Evolutionary conservation across 2,113 vertebrate species (phyloP).

Genomic region (Xiphorhynchus elegans): DNA sequence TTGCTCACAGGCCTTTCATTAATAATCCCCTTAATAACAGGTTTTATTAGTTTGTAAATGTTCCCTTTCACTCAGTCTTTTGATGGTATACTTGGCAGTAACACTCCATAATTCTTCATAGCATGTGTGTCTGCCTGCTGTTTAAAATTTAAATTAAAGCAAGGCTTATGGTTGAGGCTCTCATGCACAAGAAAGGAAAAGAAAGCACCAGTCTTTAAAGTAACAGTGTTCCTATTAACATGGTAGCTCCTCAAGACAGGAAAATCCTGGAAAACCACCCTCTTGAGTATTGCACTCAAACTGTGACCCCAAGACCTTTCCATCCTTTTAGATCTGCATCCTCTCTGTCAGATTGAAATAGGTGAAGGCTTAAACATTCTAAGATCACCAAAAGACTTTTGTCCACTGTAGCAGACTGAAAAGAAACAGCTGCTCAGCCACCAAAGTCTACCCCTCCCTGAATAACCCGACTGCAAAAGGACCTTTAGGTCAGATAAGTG

Average conservation of each 20-base stretch:
- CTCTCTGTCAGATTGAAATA: no score
- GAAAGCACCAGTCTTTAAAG: background rate
- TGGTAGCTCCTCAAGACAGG: background rate
- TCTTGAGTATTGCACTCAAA: background rate
- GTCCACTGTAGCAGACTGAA: no score
- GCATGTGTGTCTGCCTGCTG: background rate
- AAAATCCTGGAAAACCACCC: background rate
- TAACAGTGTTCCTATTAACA: background rate
- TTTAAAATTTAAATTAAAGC: conserved; percentile 41
- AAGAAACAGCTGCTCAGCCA: no score
- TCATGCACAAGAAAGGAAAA: background rate
- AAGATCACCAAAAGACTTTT: no score
- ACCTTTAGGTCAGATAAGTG: no score
- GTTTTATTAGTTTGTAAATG: background rate
- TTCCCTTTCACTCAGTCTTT: conserved; percentile 16
- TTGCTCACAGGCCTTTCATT: background rate
- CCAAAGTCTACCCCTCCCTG: no score
- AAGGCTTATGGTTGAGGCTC: background rate
- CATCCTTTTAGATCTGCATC: background rate
- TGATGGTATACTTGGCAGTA: background rate
- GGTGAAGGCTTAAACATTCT: no score
- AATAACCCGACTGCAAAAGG: no score
- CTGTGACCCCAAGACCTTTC: background rate
- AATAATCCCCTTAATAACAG: background rate
- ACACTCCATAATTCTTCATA: background rate